Evolutionary conservation across 2,797 vertebrate genomes (phyloP), one percentile per base, ranked within the genome.

Genomic region (Cetoscarus ocellatus): DNA sequence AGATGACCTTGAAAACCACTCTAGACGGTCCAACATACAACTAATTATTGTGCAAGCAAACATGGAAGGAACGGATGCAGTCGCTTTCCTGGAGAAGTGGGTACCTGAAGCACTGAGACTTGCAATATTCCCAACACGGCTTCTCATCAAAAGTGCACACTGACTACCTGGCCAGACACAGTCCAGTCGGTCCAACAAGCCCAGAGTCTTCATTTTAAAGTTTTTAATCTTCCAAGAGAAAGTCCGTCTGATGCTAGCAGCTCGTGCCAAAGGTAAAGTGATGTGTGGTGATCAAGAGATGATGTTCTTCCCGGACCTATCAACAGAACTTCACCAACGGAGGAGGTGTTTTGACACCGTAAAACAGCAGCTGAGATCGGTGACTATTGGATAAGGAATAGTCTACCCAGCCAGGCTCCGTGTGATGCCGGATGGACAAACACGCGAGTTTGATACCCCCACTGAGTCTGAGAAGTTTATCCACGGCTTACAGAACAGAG

Each of bases 201-300:
- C 38, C 4, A 55, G 59, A 54, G 67, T 59, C 51, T 6, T 67
- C 50, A 62, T 67, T 5, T 4, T 40, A 43, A 67, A 43, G 45
- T 75, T 69, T 66, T 38, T 67, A 10, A 67, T 61, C 50, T 61
- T 73, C 36, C 62, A 61, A 9, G 71, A 65, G 14, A 75, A 69
- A 47, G 17, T 58, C 40, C 0, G 35, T n/a, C 60, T 71, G 10
- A 60, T 67, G 61, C 7, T 6, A 17, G 53, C 60, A 1, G n/a
- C 73, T 12, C 62, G 45, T n/a, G 35, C 51, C 45, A 75, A 75
- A n/a, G n/a, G n/a, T n/a, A n/a, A n/a, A n/a, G n/a, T n/a, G n/a
- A n/a, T n/a, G n/a, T n/a, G n/a, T n/a, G 2, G 3, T 0, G 19
- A 43, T 10, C 67, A 70, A 7, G 47, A 70, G 48, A 10, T 64